Percentiles rank a stretch among this genome's conserved stretches.
These are phyloP conservation scores for Xiphias gladius DNA, from an alignment of 2,113 vertebrate genomes.

Conservation along the genomic window DNA sequence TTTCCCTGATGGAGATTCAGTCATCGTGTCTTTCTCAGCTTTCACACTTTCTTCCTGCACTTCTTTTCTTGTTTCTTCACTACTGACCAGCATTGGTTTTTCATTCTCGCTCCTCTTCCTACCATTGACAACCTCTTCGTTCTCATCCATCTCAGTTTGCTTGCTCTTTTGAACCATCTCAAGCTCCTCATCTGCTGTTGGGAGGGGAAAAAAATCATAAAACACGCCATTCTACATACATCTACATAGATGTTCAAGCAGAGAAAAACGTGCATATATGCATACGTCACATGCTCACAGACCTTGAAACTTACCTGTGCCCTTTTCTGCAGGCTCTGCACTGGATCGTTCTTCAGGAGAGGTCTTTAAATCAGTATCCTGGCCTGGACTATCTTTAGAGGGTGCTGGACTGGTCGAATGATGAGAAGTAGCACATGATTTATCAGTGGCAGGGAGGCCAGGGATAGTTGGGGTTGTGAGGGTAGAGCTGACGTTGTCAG, in stretches of 20 bases:
- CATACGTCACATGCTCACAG: neutral
- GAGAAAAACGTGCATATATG: neutral
- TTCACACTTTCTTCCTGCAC: slow-evolving; percentile 48
- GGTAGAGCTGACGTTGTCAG: slow-evolving; percentile 12
- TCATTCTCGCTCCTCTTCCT: slow-evolving; percentile 30
- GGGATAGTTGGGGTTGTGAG: slow-evolving; percentile 23
- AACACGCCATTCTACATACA: slow-evolving; percentile 1
- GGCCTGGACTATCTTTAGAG: slow-evolving; percentile 31
- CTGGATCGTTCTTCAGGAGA: slow-evolving; percentile 33
- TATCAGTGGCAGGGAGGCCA: slow-evolving; percentile 21
- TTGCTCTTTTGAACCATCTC: slow-evolving; percentile 32
- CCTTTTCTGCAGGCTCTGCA: slow-evolving; percentile 32
- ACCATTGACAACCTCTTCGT: slow-evolving; percentile 11
- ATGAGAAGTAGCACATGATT: slow-evolving; percentile 45
- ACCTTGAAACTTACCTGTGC: slow-evolving; percentile 46
- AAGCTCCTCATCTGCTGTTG: slow-evolving; percentile 29
- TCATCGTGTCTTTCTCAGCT: slow-evolving; percentile 37
- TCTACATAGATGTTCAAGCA: neutral
- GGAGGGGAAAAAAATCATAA: slow-evolving; percentile 24
- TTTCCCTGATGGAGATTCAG: slow-evolving; percentile 39
- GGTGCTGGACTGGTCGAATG: slow-evolving; percentile 44
- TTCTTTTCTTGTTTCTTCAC: slow-evolving; percentile 29
- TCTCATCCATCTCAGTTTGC: slow-evolving; percentile 23
- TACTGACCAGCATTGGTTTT: slow-evolving; percentile 29
- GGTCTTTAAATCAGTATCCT: slow-evolving; percentile 42